Evolutionary conservation across 2,797 vertebrate genomes (phyloP), one percentile per base, ranked within the genome.

Genomic region (Neopelma chrysocephalum): DNA sequence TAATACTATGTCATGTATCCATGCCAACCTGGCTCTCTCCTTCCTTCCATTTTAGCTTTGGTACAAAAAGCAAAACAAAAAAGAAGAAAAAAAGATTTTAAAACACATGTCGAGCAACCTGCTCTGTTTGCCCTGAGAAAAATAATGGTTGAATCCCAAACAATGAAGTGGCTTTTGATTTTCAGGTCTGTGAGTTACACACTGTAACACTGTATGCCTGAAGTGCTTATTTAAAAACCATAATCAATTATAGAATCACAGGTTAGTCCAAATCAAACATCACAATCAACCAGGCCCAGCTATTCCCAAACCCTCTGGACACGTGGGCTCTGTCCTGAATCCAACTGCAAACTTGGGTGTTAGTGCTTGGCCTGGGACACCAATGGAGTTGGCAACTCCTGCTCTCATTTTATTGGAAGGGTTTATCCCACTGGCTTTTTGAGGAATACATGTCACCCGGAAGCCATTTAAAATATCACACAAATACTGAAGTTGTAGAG

Each of bases 1-100:
- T 94, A 93, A 97, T 96, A 96, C 58, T 82, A 68, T 90, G 86
- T 89, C 94, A 95, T 34, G 94, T 96, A 96, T 96, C 96, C 91
- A 96, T 97, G 96, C 96, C 96, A 97, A 97, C 96, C 93, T 82
- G 73, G 64, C 92, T 81, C 42, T 73, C 36, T 79, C 86, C 66
- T 73, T 78, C 80, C 68, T 82, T 93, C 93, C 92, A 94, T 96
- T 96, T 96, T 93, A 96, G 93, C 85, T 96, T 88, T 94, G 22
- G 47, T 91, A 94, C 70, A 94, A 97, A 94, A 58, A 86, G 69
- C n/a, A 83, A 93, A 94, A 90, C 51, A 77, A 66, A 60, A 81
- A 51, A 81, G 5, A 64, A 27, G 19, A 12, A 43, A 58, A 32
- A 34, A 12, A 42, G 1, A 73, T 26, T 81, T 77, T 62, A 79